A percentile compares a stretch with the other conserved stretches of the same genome.
These are phyloP conservation scores for Ammodytes marinus DNA, from an alignment of 2,113 vertebrate genomes.

Conservation along the genomic window DNA sequence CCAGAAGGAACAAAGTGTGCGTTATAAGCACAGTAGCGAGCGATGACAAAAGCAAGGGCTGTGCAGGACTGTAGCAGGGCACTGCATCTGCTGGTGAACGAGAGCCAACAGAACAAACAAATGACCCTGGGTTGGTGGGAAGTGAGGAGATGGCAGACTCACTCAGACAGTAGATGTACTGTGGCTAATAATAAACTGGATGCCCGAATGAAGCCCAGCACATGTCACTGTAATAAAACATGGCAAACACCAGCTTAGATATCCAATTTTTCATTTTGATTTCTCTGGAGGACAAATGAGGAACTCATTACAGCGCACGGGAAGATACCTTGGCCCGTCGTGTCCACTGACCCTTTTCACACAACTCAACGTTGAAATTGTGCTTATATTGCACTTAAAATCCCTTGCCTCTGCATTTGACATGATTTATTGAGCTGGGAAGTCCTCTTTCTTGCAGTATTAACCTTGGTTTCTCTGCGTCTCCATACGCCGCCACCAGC, in stretches of 20 bases:
- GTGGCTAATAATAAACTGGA: constrained; percentile 72
- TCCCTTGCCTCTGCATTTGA: constrained; percentile 66
- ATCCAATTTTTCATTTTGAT: constrained; percentile 77
- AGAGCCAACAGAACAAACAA: constrained; percentile 69
- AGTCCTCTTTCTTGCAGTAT: constrained; percentile 66
- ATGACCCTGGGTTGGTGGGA: constrained; percentile 46
- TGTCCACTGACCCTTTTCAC: constrained; percentile 65
- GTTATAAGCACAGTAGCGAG: constrained; percentile 53
- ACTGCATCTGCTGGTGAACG: constrained; percentile 45
- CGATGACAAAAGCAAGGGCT: constrained; percentile 54
- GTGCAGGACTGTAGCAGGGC: constrained; percentile 38
- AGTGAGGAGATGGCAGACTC: constrained; percentile 65
- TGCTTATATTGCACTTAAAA: constrained; percentile 81
- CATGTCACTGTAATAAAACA: constrained; percentile 76
- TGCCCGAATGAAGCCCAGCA: constrained; percentile 52
- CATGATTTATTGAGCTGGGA: constrained; percentile 76
- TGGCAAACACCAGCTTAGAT: constrained; percentile 71
- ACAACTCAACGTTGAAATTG: constrained; percentile 57
- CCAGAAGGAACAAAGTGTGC: constrained; percentile 61
- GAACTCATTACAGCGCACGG: constrained; percentile 66
- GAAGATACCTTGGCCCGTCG: constrained; percentile 48
- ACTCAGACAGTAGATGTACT: constrained; percentile 49
- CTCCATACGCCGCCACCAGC: constrained; percentile 42
- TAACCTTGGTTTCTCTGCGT: constrained; percentile 68
- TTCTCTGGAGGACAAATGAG: constrained; percentile 74